Base-by-base conservation (phyloP, 2,888 invertebrate genomes). In the Oegoconia quadripuncta region DNA sequence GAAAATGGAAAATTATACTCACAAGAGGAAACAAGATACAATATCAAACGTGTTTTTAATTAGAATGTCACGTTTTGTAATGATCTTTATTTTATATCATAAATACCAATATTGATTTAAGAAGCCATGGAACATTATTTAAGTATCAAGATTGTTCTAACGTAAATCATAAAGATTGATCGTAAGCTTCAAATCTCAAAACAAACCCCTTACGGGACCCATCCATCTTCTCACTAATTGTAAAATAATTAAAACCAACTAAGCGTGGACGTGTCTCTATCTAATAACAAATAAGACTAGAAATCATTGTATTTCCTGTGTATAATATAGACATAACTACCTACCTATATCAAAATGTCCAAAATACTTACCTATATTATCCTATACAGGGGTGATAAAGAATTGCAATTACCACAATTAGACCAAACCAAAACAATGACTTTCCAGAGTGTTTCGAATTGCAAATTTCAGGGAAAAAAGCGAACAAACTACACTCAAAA, bases 391-490 rank as follows among this genome's bases (percentile, higher is more conserved):
- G 9, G 9, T 26, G 16, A 20, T 13, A 36, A 36, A 39, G 35
- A 31, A 42, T 37, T 31, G 39, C 46, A 44, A 26, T 20, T 11
- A 11, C 20, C 15, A 8, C 15, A 34, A 34, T 34, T 27, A 30
- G 27, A 29, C 30, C 28, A 30, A 31, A 35, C 5, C 32, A 35
- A 35, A 39, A 67, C 61, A 68, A 71, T 60, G 60, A 58, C 64
- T 65, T 64, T 69, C 59, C 66, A 70, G 69, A 71, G 69, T 67
- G 70, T 76, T 83, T 81, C 76, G 79, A 84, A 84, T 87, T 82
- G 81, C 84, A 84, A 86, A 84, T 84, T 81, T 79, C 60, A 69
- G 69, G 66, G 66, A 78, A 81, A 83, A 86, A 82, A 75, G 67
- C 76, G 74, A 64, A 73, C 72, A 66, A 72, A 77, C 78, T 79